Conservation (phyloP, 2,113 vertebrate genomes). For the Pangasianodon gigas region DNA sequence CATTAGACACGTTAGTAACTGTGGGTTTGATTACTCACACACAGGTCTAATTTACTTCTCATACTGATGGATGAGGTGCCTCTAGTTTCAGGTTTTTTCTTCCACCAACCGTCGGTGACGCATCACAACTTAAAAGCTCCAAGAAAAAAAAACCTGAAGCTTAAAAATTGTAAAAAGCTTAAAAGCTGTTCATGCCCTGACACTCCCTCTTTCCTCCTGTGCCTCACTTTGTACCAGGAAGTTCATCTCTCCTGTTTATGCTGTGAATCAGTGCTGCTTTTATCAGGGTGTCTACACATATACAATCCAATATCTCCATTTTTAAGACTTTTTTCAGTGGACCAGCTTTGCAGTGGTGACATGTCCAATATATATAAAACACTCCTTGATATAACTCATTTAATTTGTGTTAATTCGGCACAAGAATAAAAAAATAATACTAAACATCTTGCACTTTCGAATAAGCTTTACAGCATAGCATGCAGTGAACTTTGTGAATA, state of each 20-base stretch:
- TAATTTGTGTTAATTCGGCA: neutral
- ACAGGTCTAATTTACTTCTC: neutral
- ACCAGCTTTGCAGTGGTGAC: neutral
- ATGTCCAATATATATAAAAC: neutral
- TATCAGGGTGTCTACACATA: neutral
- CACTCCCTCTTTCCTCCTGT: neutral
- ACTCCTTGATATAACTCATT: neutral
- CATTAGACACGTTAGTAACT: neutral
- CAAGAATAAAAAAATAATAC: neutral
- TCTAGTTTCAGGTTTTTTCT: neutral
- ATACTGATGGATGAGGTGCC: slow-evolving; percentile 33
- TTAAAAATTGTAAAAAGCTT: neutral
- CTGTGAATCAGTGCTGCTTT: neutral
- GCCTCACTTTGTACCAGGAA: neutral
- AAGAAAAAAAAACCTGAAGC: too few species aligned
- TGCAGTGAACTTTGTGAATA: neutral
- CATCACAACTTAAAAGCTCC: slow-evolving; percentile 5
- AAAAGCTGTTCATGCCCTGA: neutral
- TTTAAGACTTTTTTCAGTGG: neutral
- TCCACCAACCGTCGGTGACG: neutral
- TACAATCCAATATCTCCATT: neutral
- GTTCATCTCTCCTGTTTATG: neutral
- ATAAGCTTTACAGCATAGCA: neutral
- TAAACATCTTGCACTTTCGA: neutral
- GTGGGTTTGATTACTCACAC: neutral